A percentile compares a stretch with the other conserved stretches of the same genome.
Conservation (phyloP, 2,888 invertebrate genomes). For the Tineola bisselliella region DNA sequence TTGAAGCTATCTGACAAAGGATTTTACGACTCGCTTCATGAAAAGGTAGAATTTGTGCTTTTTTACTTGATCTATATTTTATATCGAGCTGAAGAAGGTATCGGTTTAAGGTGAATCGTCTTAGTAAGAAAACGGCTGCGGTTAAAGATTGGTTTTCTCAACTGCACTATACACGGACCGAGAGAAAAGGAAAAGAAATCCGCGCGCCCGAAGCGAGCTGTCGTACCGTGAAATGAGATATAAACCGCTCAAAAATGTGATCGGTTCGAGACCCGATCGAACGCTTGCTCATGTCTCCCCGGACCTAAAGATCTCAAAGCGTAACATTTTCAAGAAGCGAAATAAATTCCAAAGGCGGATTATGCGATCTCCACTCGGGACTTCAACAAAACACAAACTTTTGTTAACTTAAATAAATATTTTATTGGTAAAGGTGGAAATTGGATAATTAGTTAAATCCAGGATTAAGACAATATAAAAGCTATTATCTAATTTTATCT, state of each 20-base stretch:
- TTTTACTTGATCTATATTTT: background rate
- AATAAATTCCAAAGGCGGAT: background rate
- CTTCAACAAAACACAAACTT: background rate
- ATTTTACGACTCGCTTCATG: background rate
- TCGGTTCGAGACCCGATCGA: slow-evolving; percentile 28
- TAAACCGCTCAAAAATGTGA: slow-evolving; percentile 53
- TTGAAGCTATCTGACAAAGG: background rate
- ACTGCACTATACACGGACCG: slow-evolving; percentile 27
- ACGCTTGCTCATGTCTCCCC: background rate
- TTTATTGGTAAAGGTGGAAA: slow-evolving; percentile 7
- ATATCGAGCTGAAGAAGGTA: slow-evolving; percentile 15
- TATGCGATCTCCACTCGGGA: background rate
- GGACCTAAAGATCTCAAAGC: background rate
- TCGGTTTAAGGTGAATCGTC: slow-evolving; percentile 37
- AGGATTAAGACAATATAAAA: background rate
- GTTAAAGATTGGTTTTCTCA: slow-evolving; percentile 52
- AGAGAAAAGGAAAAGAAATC: slow-evolving; percentile 24
- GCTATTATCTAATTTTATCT: background rate
- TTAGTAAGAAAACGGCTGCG: slow-evolving; percentile 36
- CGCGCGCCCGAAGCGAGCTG: slow-evolving; percentile 31
- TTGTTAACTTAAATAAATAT: background rate
- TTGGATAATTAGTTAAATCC: background rate
- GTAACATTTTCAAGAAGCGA: background rate
- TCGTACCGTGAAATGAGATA: slow-evolving; percentile 56
- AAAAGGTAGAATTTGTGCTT: slow-evolving; percentile 3